Conservation (phyloP, 2,797 vertebrate species). For the Periparus ater region DNA sequence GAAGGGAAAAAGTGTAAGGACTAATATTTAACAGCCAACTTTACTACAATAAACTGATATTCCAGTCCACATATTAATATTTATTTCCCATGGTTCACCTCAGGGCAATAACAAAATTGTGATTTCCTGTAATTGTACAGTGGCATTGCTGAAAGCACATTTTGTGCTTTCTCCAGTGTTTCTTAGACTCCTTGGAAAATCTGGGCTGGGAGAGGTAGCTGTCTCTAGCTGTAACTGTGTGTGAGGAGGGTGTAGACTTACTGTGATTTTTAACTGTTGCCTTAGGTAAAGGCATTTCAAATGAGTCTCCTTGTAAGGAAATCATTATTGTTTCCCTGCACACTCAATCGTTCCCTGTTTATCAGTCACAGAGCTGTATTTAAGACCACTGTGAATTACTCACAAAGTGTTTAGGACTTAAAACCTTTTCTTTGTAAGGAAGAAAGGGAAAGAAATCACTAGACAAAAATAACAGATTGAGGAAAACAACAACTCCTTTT, state of each 20-base stretch:
- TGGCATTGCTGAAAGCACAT: constrained; percentile 5
- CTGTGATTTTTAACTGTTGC: not conserved
- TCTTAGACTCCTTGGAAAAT: constrained; percentile 1
- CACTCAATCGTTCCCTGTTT: not conserved
- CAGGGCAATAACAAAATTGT: not conserved
- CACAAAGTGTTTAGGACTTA: not conserved
- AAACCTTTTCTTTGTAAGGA: not conserved
- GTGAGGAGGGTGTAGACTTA: not conserved
- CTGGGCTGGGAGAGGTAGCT: not conserved
- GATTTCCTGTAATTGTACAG: not conserved
- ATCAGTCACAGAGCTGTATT: not conserved
- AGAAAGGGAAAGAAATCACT: not conserved
- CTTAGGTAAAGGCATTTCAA: not conserved
- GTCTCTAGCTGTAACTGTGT: not conserved
- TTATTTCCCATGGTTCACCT: not conserved
- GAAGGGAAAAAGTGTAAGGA: not conserved
- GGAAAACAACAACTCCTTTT: not conserved
- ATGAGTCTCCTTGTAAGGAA: not conserved
- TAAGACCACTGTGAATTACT: not conserved
- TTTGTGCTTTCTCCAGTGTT: not conserved
- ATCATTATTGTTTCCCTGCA: not conserved
- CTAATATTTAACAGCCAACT: not conserved
- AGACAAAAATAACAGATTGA: not conserved
- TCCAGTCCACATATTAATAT: not conserved
- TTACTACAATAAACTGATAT: not conserved